These are phyloP conservation scores for Bovichtus diacanthus DNA, from an alignment of 2,797 vertebrate genomes.

Conservation along the genomic window DNA sequence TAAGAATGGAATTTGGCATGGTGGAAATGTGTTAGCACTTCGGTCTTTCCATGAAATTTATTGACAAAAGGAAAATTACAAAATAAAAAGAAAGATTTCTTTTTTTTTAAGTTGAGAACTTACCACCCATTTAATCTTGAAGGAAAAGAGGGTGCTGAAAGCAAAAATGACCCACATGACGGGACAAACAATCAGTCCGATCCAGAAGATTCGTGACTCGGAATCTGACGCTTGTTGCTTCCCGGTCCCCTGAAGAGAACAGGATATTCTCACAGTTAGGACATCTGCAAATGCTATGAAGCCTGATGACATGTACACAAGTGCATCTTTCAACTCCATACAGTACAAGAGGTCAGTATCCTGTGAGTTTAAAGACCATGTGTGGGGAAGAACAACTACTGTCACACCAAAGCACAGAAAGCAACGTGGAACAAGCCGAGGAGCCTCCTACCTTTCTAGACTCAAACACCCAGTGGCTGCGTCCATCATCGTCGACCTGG, in stretches of 20 bases:
- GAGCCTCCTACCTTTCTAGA: constrained; percentile 88
- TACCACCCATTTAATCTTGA: constrained; percentile 97
- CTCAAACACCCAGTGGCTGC: constrained; percentile 96
- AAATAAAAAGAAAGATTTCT: background rate
- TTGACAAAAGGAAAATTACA: background rate
- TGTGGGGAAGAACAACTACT: background rate
- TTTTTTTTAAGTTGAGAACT: constrained; percentile 65
- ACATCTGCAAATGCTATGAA: constrained; percentile 32
- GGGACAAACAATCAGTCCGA: constrained; percentile 91
- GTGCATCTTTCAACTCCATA: background rate
- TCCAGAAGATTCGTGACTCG: constrained; percentile 95
- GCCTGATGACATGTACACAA: constrained; percentile 7
- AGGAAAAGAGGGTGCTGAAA: constrained; percentile 92
- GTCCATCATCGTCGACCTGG: constrained; percentile 96
- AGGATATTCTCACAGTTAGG: constrained; percentile 57
- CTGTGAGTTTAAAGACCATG: background rate
- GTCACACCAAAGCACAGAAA: background rate
- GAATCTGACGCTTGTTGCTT: constrained; percentile 80
- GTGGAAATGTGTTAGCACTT: no score
- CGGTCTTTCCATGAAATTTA: background rate
- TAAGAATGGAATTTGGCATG: no score
- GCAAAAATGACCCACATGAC: constrained; percentile 93
- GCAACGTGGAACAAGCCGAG: background rate
- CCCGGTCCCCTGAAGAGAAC: constrained; percentile 73
- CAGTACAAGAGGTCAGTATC: constrained; percentile 19